Conservation (phyloP, 2,797 vertebrate species). For the Mallotus villosus region DNA sequence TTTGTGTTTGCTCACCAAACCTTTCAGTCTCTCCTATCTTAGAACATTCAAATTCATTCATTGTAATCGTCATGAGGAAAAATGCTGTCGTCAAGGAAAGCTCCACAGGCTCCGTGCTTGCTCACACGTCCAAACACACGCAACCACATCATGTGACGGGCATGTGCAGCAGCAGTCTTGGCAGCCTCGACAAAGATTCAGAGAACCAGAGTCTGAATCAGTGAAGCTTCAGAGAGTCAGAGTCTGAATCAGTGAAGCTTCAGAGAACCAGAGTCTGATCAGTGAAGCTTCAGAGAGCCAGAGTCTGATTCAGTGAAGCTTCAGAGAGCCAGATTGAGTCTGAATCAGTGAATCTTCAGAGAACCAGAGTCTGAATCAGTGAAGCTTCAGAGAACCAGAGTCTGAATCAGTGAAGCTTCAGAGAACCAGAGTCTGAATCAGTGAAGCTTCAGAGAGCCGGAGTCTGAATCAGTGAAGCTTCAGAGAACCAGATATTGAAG, state of each 20-base stretch:
- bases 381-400: no score
- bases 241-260: not conserved
- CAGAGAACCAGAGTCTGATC: not conserved
- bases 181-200: not conserved
- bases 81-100: no score
- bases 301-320: not conserved
- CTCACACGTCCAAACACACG: not conserved
- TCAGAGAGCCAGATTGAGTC: not conserved
- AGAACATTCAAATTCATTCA: no score
- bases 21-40: no score
- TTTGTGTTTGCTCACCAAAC: no score
- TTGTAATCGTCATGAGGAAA: no score
- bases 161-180: not conserved
- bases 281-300: no score
- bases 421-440: no score
- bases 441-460: not conserved
- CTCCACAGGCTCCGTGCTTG: not conserved
- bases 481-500: not conserved
- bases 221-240: not conserved
- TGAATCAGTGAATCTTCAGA: not conserved
- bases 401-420: no score
- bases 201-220: not conserved
- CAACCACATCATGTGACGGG: not conserved
- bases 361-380: not conserved
- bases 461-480: not conserved